Evolutionary conservation across 1,140 invertebrate species (phyloP).

Genomic region (Manduca sexta): DNA sequence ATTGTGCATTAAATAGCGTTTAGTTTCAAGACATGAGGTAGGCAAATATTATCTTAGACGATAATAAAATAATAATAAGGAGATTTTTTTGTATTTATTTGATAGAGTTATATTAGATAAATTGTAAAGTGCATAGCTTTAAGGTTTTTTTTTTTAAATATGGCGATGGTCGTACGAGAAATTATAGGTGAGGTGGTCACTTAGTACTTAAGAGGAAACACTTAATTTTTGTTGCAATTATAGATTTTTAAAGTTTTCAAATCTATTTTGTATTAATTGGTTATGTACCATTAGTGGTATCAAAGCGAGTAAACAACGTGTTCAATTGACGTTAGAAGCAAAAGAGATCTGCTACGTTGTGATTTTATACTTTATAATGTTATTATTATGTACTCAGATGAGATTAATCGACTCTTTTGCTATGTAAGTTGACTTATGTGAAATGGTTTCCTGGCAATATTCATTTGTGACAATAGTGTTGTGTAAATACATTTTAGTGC

Average conservation of each 20-base stretch:
- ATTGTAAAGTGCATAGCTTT: slow-evolving; percentile 67
- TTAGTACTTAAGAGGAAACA: slow-evolving; percentile 62
- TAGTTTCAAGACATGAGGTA: slow-evolving; percentile 67
- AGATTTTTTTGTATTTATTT: slow-evolving; percentile 73
- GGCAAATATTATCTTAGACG: slow-evolving; percentile 67
- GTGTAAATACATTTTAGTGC: slow-evolving; percentile 67
- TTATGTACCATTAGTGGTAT: background rate
- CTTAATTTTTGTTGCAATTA: slow-evolving; percentile 55
- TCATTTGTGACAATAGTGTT: slow-evolving; percentile 33
- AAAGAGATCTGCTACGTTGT: slow-evolving; percentile 60
- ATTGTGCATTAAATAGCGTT: slow-evolving; percentile 64
- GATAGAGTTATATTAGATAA: slow-evolving; percentile 72
- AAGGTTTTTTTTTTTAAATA: slow-evolving; percentile 64
- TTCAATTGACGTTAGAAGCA: slow-evolving; percentile 10
- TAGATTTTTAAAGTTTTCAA: slow-evolving; percentile 5
- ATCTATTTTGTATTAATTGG: slow-evolving; percentile 2
- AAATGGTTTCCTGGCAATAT: slow-evolving; percentile 38
- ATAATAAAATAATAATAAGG: slow-evolving; percentile 47
- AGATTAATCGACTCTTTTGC: slow-evolving; percentile 57
- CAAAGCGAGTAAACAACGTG: slow-evolving; percentile 2
- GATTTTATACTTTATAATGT: slow-evolving; percentile 42
- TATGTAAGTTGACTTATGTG: slow-evolving; percentile 24
- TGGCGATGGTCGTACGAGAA: slow-evolving; percentile 64
- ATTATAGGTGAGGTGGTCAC: slow-evolving; percentile 48
- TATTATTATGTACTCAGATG: slow-evolving; percentile 62